Conservation (phyloP, 1,140 invertebrate genomes). For the Delia radicum region DNA sequence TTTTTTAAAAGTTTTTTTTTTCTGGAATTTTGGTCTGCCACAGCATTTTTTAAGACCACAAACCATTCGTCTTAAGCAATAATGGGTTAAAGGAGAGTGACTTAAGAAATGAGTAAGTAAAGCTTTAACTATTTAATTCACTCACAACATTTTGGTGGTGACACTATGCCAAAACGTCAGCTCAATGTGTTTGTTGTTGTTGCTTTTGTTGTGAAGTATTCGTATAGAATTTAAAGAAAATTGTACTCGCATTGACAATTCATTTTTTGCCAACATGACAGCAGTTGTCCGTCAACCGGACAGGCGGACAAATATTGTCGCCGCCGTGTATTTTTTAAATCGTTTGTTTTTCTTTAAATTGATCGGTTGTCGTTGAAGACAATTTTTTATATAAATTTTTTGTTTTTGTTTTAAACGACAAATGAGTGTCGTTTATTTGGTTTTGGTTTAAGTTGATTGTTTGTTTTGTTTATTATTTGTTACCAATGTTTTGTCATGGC, state of each 20-base stretch:
- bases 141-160: background rate
- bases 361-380: background rate
- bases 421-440: background rate
- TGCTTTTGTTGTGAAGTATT: background rate
- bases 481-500: background rate
- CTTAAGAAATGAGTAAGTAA: background rate
- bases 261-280: slow-evolving; percentile 11
- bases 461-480: background rate
- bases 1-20: too few species aligned
- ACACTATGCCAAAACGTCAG: background rate
- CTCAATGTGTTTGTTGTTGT: background rate
- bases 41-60: too few species aligned
- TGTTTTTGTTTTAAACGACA: background rate
- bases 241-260: slow-evolving; percentile 10
- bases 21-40: too few species aligned
- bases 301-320: slow-evolving; percentile 21
- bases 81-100: background rate
- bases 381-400: background rate
- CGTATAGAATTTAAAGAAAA: background rate
- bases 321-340: background rate
- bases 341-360: background rate
- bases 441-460: background rate
- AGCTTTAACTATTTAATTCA: background rate
- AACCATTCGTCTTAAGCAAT: too few species aligned
- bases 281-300: slow-evolving; percentile 17